phyloP scores from a whole-genome alignment of 2,797 vertebrate genomes.

The Halcyon smyrnensis region DNA sequence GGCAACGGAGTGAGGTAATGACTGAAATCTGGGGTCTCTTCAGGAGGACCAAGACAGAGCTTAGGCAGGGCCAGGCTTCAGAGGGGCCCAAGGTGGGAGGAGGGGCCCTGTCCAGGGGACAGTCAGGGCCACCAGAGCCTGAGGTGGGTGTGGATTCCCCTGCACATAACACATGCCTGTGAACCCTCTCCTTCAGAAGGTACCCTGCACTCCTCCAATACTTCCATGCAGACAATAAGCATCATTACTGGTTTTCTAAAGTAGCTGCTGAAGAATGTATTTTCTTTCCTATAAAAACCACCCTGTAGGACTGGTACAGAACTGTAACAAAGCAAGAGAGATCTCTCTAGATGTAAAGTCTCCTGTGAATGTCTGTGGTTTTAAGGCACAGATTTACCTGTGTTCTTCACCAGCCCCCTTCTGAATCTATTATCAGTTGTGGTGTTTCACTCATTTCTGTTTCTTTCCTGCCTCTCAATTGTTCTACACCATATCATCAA shows the following conservation, averaged over 20 bases:
- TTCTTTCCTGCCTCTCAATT: not conserved
- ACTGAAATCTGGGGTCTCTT: not conserved
- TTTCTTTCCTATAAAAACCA: not conserved
- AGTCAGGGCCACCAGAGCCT: not conserved
- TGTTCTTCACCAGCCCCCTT: not conserved
- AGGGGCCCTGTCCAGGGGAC: fast-evolving
- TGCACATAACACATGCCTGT: not conserved
- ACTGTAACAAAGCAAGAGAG: not conserved
- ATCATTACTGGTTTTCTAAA: not conserved
- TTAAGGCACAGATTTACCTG: not conserved
- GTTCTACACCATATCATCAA: not conserved
- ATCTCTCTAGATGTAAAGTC: not conserved
- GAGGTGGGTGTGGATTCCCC: not conserved
- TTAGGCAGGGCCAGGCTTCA: not conserved
- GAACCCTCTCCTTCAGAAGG: not conserved
- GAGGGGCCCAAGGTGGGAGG: not conserved
- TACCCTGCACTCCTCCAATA: not conserved
- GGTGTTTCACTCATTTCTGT: not conserved
- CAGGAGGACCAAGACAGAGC: not conserved
- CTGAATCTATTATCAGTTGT: not conserved
- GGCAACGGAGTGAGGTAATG: not conserved
- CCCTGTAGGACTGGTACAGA: not conserved
- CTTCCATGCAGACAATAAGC: not conserved
- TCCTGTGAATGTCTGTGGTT: not conserved
- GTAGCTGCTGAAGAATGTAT: not conserved